phyloP scores from a whole-genome alignment of 2,113 vertebrate species.

The Tachysurus vachellii region DNA sequence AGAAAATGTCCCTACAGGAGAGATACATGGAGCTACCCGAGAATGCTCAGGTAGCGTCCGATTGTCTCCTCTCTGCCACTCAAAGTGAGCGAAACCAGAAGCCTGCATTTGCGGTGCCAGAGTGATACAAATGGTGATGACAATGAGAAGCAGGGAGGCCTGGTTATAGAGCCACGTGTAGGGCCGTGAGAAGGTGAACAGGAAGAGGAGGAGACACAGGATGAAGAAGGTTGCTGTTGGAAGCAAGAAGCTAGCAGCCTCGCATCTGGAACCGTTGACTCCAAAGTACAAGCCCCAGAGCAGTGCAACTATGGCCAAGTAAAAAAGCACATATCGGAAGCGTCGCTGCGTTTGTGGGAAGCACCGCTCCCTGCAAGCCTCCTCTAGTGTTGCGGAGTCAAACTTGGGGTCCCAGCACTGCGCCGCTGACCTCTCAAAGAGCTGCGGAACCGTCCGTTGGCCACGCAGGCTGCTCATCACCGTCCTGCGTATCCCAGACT shows the following conservation, averaged over 20 bases:
- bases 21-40: conserved; percentile 76
- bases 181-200: conserved; percentile 87
- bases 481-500: conserved; percentile 77
- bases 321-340: conserved; percentile 93
- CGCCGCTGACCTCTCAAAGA: conserved; percentile 92
- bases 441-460: conserved; percentile 79
- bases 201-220: conserved; percentile 81
- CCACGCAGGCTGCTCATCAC: conserved; percentile 65
- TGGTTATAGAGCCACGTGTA: conserved; percentile 86
- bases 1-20: conserved; percentile 93
- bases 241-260: conserved; percentile 75
- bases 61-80: conserved; percentile 69
- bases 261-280: conserved; percentile 75
- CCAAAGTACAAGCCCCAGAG: conserved; percentile 91
- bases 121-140: conserved; percentile 85
- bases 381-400: conserved; percentile 92
- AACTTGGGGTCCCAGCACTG: conserved; percentile 98
- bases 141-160: conserved; percentile 83
- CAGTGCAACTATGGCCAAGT: conserved; percentile 82
- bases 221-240: conserved; percentile 83
- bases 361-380: conserved; percentile 93
- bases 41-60: conserved; percentile 38
- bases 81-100: conserved; percentile 63
- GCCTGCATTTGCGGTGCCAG: conserved; percentile 86
- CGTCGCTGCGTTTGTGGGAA: conserved; percentile 95